Base-by-base conservation (phyloP, 2,888 invertebrate species). In the Zele albiditarsus region DNA sequence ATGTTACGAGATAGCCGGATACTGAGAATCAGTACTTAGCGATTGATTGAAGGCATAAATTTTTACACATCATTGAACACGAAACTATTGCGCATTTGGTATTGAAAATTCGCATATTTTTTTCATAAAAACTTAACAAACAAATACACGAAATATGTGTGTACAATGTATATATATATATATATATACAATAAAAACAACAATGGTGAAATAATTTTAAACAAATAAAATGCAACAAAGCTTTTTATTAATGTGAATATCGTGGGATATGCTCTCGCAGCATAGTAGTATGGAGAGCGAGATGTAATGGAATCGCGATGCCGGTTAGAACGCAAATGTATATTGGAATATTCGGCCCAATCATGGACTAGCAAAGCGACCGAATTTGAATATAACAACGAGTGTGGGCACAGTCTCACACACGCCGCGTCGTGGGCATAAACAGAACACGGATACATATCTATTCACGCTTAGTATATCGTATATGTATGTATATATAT, bases 371-470 rank as follows among this genome's bases (percentile, higher is more conserved):
- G 83, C 85, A 83, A 85, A 85, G 84, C 81, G 83, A 85, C 83
- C 81, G 79, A 84, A 88, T 88, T 88, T 88, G 85, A 88, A 88
- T 88, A 88, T 85, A 87, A 88, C 87, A 87, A 84, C 85, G 79
- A 73, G 60, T 76, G 74, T 53, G 73, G 73, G 38, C 76, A 79
- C 78, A 84, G 84, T 46, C 46, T 85, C 84, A 84, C 84, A 86
- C 82, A 82, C 82, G 83, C 81, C 81, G 81, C 71, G 77, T 78
- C 77, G 81, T 79, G 80, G 76, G 81, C 84, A 85, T 88, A 87
- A 87, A 87, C 75, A 83, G 67, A 80, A 76, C 42, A 66, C 77
- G 83, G 88, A 88, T 88, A 85, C 88, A 86, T 88, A 88, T 88
- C 88, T 87, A 76, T 74, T 70, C 46, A 65, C 49, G 65, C 74